Conservation (phyloP, 2,888 invertebrate species). For the Philaethria dido region DNA sequence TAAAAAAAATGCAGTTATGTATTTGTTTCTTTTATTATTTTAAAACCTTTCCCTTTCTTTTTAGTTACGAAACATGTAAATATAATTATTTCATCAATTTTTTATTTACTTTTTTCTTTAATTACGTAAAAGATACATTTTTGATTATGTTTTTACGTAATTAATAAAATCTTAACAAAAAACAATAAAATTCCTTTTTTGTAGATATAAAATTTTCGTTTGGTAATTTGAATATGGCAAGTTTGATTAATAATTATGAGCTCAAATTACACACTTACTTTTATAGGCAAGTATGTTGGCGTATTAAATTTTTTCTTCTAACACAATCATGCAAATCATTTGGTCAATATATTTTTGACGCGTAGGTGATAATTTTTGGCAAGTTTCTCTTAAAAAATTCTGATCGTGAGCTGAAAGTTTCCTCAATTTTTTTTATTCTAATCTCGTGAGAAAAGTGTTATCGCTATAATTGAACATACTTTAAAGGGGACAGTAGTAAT, state of each 20-base stretch:
- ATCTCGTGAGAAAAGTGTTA: background rate
- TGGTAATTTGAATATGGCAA: background rate
- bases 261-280: background rate
- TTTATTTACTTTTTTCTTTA: background rate
- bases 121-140: background rate
- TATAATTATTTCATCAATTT: background rate
- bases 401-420: background rate
- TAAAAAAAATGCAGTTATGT: background rate
- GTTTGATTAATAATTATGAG: background rate
- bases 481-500: background rate
- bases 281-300: background rate
- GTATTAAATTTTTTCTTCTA: background rate
- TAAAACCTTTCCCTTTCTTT: background rate
- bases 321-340: background rate
- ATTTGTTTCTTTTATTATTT: background rate
- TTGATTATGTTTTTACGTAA: background rate
- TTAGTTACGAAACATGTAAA: background rate
- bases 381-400: conserved; percentile 1
- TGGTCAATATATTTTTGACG: background rate
- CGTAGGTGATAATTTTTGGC: conserved; percentile 10
- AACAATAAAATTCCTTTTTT: background rate
- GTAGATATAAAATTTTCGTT: background rate
- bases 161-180: background rate
- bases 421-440: background rate
- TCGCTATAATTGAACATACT: background rate